phyloP scores from a whole-genome alignment of 64 coral and sea anemone species.

The Trachythela sp. region DNA sequence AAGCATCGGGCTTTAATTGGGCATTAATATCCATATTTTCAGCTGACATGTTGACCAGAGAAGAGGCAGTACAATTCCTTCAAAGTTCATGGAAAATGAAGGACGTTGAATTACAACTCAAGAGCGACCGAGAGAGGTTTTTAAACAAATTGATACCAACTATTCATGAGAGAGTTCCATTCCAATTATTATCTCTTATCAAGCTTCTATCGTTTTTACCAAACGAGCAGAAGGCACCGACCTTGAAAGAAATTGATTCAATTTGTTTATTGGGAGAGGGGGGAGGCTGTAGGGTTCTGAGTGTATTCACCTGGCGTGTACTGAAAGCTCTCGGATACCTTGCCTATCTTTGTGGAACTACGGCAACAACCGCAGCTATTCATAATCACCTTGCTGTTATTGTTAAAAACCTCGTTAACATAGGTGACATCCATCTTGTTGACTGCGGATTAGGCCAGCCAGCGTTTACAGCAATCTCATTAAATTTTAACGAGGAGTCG shows the following conservation, averaged over 20 bases:
- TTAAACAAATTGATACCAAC: background rate
- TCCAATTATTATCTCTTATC: background rate
- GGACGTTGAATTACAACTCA: background rate
- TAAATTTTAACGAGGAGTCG: background rate
- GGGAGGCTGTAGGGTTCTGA: background rate
- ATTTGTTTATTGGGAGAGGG: background rate
- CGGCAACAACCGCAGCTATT: background rate
- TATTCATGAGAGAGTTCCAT: background rate
- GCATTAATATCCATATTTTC: no score
- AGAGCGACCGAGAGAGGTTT: background rate
- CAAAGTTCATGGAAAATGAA: background rate
- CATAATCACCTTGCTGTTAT: background rate
- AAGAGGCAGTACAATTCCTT: background rate
- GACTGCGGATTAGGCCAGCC: background rate
- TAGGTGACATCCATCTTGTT: background rate
- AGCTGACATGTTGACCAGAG: background rate
- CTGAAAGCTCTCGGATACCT: background rate
- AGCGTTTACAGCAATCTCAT: background rate
- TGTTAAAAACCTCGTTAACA: background rate
- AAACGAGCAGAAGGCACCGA: background rate
- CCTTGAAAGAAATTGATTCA: background rate
- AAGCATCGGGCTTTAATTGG: no score
- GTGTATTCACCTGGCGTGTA: background rate
- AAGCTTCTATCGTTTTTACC: background rate
- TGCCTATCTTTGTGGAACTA: background rate